Percentiles rank a stretch among this genome's conserved stretches.
Evolutionary conservation across 1,140 invertebrate species (phyloP).

Genomic region (Cotesia typhae): DNA sequence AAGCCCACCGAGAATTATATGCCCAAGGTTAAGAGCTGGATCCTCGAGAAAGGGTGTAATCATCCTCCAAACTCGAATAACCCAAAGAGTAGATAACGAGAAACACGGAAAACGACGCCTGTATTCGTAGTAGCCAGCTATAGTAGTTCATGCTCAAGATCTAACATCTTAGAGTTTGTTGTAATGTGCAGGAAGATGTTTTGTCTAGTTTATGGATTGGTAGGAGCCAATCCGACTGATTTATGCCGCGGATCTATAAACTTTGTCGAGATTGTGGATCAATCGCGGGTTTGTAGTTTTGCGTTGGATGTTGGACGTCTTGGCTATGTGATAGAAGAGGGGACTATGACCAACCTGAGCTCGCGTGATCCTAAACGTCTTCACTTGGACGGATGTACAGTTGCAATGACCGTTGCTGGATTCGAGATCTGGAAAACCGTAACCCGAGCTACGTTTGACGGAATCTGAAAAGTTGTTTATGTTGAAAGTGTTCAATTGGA

Average conservation of each 20-base stretch:
- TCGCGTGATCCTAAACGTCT: conserved; percentile 25
- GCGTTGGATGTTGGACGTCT: too few species aligned
- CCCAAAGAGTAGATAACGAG: conserved; percentile 11
- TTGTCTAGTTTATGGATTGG: not conserved
- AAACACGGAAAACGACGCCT: conserved; percentile 18
- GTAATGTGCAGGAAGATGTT: not conserved
- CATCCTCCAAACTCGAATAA: conserved; percentile 23
- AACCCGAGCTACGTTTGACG: conserved; percentile 9
- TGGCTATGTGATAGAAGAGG: too few species aligned
- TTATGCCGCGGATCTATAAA: not conserved
- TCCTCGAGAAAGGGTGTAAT: conserved; percentile 22
- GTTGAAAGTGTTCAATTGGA: too few species aligned
- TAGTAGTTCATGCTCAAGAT: not conserved
- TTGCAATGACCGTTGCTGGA: conserved; percentile 34
- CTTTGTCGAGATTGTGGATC: too few species aligned
- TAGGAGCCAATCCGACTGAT: not conserved
- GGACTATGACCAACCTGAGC: too few species aligned
- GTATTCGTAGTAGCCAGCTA: not conserved
- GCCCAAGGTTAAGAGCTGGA: conserved; percentile 15
- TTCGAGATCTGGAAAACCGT: conserved; percentile 1
- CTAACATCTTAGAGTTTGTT: too few species aligned
- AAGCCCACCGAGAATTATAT: conserved; percentile 30
- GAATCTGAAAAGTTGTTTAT: not conserved
- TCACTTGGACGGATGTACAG: conserved; percentile 36
- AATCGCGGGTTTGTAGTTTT: too few species aligned